Evolutionary conservation across 2,888 invertebrate genomes (phyloP).

Genomic region (Acrocera orbiculus): DNA sequence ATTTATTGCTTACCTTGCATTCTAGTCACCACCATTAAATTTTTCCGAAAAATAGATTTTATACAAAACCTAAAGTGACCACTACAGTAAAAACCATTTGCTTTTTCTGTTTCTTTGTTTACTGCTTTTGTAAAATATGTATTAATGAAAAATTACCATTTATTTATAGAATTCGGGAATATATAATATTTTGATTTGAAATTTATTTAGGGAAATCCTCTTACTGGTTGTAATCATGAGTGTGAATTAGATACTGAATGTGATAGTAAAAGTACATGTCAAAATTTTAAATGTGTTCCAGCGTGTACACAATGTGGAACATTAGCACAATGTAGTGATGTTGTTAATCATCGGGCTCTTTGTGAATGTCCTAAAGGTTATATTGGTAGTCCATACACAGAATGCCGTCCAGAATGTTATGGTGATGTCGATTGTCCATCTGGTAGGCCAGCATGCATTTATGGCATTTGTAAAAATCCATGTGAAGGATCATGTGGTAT

Average conservation of each 20-base stretch:
- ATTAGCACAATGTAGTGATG: conserved; percentile 59
- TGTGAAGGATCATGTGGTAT: conserved; percentile 66
- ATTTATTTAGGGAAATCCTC: conserved; percentile 45
- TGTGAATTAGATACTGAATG: conserved; percentile 65
- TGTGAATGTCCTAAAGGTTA: conserved; percentile 73
- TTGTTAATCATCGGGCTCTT: conserved; percentile 53
- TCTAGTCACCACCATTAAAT: too few species aligned
- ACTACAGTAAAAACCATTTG: too few species aligned
- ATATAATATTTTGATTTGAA: too few species aligned
- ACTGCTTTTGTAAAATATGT: too few species aligned
- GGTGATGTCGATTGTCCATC: conserved; percentile 62
- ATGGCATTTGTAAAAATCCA: conserved; percentile 67
- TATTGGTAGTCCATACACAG: conserved; percentile 55
- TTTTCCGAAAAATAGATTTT: too few species aligned
- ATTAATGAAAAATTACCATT: too few species aligned
- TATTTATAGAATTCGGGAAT: too few species aligned
- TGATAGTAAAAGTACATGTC: conserved; percentile 48
- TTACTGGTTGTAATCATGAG: conserved; percentile 64
- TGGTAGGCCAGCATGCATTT: conserved; percentile 59
- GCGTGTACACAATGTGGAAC: conserved; percentile 63
- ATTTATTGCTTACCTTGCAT: too few species aligned
- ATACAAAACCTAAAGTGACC: too few species aligned
- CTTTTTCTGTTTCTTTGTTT: background rate
- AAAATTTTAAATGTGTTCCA: conserved; percentile 55
- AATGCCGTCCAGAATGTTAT: conserved; percentile 66